Evolutionary conservation across 2,797 vertebrate genomes (phyloP).

Genomic region (Halcyon chelicuti): DNA sequence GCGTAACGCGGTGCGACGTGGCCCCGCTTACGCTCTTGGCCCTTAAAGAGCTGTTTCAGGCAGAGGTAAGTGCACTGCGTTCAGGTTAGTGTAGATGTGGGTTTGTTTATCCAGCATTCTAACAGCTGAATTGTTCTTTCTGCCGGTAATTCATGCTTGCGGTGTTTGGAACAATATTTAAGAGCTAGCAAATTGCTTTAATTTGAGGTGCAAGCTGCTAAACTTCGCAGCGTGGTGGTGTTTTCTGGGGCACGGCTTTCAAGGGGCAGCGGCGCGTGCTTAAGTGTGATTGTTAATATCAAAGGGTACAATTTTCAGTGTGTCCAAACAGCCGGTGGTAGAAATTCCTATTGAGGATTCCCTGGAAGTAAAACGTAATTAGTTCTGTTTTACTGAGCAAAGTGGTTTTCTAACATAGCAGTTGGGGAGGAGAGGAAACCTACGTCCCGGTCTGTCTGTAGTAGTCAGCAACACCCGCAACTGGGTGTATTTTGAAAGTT

Average conservation of each 20-base stretch:
- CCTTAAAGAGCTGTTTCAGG: background rate
- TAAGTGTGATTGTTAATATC: background rate
- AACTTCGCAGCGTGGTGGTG: background rate
- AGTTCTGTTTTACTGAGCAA: background rate
- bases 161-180: slow-evolving; percentile 20
- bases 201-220: slow-evolving; percentile 13
- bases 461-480: background rate
- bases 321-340: slow-evolving; percentile 15
- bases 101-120: background rate
- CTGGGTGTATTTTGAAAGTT: background rate
- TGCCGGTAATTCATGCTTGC: slow-evolving; percentile 13
- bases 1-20: fast-evolving
- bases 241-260: background rate
- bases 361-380: background rate
- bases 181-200: slow-evolving; percentile 43
- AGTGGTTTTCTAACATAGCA: background rate
- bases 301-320: background rate
- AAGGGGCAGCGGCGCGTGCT: background rate
- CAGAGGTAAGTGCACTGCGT: background rate
- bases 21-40: background rate
- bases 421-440: slow-evolving; percentile 1
- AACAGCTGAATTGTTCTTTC: slow-evolving; percentile 8
- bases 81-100: background rate
- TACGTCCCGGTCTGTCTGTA: background rate
- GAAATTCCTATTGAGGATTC: slow-evolving; percentile 16